Base-by-base conservation (phyloP, 2,797 vertebrate genomes). In the Anguilla obscura region DNA sequence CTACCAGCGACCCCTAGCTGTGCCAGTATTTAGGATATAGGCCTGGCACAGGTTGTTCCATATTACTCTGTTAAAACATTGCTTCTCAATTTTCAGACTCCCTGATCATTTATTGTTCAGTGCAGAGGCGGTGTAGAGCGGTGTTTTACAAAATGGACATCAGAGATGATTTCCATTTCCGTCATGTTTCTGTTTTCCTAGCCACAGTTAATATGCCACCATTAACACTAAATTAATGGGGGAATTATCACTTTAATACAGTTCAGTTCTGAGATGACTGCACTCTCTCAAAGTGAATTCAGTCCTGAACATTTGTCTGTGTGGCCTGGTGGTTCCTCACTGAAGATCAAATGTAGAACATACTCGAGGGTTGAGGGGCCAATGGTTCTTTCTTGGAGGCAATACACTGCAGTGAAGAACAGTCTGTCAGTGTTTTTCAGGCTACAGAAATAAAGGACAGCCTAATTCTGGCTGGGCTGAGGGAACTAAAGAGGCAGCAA, bases 301-400 rank as follows among this genome's bases (percentile, higher is more conserved):
- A 18, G 4, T 4, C 40, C 33, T 40, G 36, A 79, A 45, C 74
- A 79, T 18, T 40, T 79, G 4, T 21, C 74, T 45, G 33, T 71
- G 7, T 79, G 74, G 74, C 36, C 36, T 40, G 33, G 14, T 21
- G 33, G 36, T 40, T 6, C 83, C 87, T 91, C 93, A 95, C 94
- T 96, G 94, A 96, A 94, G 94, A 92, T 87, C 50, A 80, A 58
- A 86, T 86, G 85, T 84, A 58, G 85, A 56, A 50, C 18, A 50
- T 50, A 4, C 40, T 58, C 24, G 90, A 89, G 87, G 89, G 92
- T 89, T 54, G 82, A n/a, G 88, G 69, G 58, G 48, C 79, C 89
- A 89, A 86, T 88, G 82, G 87, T 90, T 58, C 84, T 87, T 91
- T 91, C 93, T 91, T 90, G 91, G 88, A 87, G 89, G 45, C 24